Conservation (phyloP, 2,797 vertebrate genomes). For the Coregonus sp. region DNA sequence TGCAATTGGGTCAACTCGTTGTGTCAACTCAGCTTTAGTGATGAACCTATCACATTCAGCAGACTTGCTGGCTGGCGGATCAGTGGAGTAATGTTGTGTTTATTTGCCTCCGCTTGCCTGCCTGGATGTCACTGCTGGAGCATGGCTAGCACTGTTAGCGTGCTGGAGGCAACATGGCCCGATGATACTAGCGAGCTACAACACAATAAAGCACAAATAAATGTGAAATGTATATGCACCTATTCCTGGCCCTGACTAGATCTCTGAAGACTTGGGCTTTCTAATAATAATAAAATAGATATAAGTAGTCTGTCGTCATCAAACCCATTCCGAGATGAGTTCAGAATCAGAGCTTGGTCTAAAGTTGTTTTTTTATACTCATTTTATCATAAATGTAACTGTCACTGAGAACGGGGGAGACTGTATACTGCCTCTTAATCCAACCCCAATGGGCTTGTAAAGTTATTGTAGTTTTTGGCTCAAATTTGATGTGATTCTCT, state of each 20-base stretch:
- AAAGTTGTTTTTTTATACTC: constrained; percentile 24
- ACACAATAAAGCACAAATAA: constrained; percentile 53
- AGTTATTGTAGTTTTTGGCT: constrained; percentile 26
- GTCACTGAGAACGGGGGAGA: constrained; percentile 40
- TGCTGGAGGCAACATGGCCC: constrained; percentile 30
- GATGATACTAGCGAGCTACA: no score
- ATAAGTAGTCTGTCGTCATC: constrained; percentile 58
- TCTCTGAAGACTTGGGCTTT: constrained; percentile 38
- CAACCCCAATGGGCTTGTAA: constrained; percentile 26
- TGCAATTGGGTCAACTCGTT: constrained; percentile 32
- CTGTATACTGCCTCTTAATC: constrained; percentile 19
- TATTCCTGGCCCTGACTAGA: constrained; percentile 36
- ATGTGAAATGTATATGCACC: constrained; percentile 20
- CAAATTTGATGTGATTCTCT: constrained; percentile 24
- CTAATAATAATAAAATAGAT: constrained; percentile 58
- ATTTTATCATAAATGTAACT: constrained; percentile 31
- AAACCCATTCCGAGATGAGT: constrained; percentile 48
- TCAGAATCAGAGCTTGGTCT: constrained; percentile 1
- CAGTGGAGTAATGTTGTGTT: constrained; percentile 42
- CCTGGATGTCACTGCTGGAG: neutral
- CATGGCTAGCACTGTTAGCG: constrained; percentile 4
- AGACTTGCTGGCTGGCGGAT: constrained; percentile 28
- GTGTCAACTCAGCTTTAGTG: no score
- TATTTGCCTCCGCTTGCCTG: constrained; percentile 29
- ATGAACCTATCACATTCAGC: constrained; percentile 47